Evolutionary conservation across 2,113 vertebrate genomes (phyloP).

Genomic region (Herpailurus yagouaroundi): DNA sequence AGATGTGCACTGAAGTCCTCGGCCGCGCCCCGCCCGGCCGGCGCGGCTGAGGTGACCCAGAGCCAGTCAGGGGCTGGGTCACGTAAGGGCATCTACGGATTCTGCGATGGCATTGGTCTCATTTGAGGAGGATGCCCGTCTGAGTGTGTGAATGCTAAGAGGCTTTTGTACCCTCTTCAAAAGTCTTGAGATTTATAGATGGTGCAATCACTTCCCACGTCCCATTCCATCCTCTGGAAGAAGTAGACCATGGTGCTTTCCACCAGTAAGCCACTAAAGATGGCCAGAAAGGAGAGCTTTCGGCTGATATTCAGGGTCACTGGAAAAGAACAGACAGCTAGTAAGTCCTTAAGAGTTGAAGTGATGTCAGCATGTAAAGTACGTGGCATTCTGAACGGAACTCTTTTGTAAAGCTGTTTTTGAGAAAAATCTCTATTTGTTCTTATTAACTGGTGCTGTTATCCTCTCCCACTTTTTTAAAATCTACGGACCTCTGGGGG

Average conservation of each 20-base stretch:
- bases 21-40: no score
- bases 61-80: neutral
- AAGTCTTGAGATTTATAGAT: conserved; percentile 66
- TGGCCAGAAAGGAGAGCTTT: conserved; percentile 87
- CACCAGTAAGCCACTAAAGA: conserved; percentile 89
- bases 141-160: neutral
- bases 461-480: neutral
- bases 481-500: neutral
- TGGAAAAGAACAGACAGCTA: conserved; percentile 78
- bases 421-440: neutral
- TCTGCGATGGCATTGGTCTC: neutral
- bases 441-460: neutral
- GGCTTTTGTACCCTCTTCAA: conserved; percentile 52
- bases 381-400: neutral
- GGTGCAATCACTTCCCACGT: conserved; percentile 73
- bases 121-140: neutral
- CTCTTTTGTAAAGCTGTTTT: neutral
- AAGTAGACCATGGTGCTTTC: conserved; percentile 88
- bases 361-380: neutral
- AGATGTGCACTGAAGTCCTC: neutral
- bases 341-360: neutral
- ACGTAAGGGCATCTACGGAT: neutral
- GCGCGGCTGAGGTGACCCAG: no score
- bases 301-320: conserved; percentile 93
- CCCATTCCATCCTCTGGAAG: conserved; percentile 86